Conservation (phyloP, 1,140 invertebrate genomes). For the Epicauta chinensis region DNA sequence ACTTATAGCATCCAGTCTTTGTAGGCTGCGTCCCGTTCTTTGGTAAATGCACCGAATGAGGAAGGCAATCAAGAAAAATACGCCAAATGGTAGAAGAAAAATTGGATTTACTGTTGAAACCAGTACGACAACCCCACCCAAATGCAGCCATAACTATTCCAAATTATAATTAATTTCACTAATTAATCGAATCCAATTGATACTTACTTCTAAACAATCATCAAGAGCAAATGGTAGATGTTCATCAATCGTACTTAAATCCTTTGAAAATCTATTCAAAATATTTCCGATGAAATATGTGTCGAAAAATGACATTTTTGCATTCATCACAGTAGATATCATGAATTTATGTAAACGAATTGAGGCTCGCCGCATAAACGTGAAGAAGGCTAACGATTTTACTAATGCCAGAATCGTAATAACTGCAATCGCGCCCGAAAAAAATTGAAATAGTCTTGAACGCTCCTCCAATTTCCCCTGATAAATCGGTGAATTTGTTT, state of each 20-base stretch:
- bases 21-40: conserved; percentile 4
- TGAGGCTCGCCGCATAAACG: conserved; percentile 57
- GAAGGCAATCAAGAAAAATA: conserved; percentile 20
- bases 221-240: conserved; percentile 52
- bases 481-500: conserved; percentile 1
- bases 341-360: conserved; percentile 59
- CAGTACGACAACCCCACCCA: conserved; percentile 26
- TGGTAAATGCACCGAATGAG: conserved; percentile 6
- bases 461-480: not conserved
- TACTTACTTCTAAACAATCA: conserved; percentile 19
- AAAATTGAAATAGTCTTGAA: conserved; percentile 10
- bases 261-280: conserved; percentile 57
- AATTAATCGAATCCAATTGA: not conserved
- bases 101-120: conserved; percentile 22
- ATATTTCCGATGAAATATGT: conserved; percentile 46
- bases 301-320: conserved; percentile 63
- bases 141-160: conserved; percentile 8
- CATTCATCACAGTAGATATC: conserved; percentile 53
- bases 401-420: conserved; percentile 3
- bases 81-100: conserved; percentile 19
- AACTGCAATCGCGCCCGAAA: conserved; percentile 14
- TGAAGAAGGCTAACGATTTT: conserved; percentile 41
- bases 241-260: conserved; percentile 61
- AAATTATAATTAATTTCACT: not conserved
- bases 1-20: conserved; percentile 8